A percentile compares a stretch with the other conserved stretches of the same genome.
Conservation (phyloP, 2,797 vertebrate species). For the Xiphorhynchus erythropygius region DNA sequence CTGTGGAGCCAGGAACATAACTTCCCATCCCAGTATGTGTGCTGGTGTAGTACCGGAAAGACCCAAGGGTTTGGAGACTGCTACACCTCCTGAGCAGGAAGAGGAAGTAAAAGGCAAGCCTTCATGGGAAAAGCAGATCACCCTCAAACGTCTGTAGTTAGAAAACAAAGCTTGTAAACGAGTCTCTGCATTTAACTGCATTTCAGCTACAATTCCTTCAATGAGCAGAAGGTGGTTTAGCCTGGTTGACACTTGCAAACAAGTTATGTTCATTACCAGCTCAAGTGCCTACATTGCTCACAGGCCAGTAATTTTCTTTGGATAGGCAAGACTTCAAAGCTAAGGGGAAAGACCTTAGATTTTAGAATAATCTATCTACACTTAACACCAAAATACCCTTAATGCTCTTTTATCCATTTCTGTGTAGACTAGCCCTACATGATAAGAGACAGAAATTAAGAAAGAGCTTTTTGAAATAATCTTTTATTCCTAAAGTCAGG, state of each 20-base stretch:
- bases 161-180: not conserved
- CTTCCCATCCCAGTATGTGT: not conserved
- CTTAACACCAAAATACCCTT: slow-evolving; percentile 15
- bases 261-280: not conserved
- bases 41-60: not conserved
- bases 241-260: not conserved
- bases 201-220: not conserved
- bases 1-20: not conserved
- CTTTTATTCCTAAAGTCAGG: not conserved
- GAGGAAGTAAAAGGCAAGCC: not conserved
- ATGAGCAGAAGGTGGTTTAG: not conserved
- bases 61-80: not conserved
- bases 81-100: not conserved
- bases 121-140: not conserved
- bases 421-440: not conserved
- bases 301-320: not conserved
- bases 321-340: slow-evolving; percentile 7
- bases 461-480: not conserved
- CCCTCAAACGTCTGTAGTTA: not conserved
- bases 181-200: not conserved
- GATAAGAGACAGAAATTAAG: not conserved
- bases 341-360: not conserved
- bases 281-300: not conserved
- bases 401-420: not conserved
- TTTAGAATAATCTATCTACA: not conserved